Evolutionary conservation across 1,140 invertebrate species (phyloP), one percentile per base, ranked within the genome.

Genomic region (Luehdorfia chinensis): DNA sequence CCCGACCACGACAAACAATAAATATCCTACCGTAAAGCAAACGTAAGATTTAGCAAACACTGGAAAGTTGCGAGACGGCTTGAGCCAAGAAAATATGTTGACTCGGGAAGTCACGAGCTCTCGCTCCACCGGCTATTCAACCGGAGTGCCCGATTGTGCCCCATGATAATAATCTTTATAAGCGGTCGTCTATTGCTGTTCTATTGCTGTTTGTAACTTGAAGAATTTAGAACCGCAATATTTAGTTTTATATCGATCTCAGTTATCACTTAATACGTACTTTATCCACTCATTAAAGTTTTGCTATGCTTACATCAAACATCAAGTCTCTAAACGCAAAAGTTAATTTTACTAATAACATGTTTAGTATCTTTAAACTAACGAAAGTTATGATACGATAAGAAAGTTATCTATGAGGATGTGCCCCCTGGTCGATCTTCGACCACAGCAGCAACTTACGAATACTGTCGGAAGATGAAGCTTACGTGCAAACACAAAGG

Each of bases 11-110:
- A 8, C 7, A 1, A 21, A 37, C 14, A 33, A 33, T 33, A 47
- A 39, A 47, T 43, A 33, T 47, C 41, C 46, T n/a, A n/a, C n/a
- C n/a, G n/a, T n/a, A n/a, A n/a, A n/a, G n/a, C 45, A 50, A 57
- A 60, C 44, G 50, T 33, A 52, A 44, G 47, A 58, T 43, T 63
- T 64, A 64, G 73, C 67, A 60, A 76, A 62, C 48, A 50, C 52
- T 73, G 68, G 77, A 81, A 81, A 81, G 75, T 81, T 76, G 66
- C 51, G 33, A 58, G 66, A 67, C 76, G 53, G 65, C 51, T 64
- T 51, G 49, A 14, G 25, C 45, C 48, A 45, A 65, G 61, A 55
- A 55, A 60, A 64, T 55, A 47, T 51, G 44, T 58, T 32, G 18
- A 37, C 34, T 37, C 19, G 25, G 18, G 34, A 37, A 73, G 76